Evolutionary conservation across 2,113 vertebrate genomes (phyloP).

Genomic region (Dissostichus mawsoni): DNA sequence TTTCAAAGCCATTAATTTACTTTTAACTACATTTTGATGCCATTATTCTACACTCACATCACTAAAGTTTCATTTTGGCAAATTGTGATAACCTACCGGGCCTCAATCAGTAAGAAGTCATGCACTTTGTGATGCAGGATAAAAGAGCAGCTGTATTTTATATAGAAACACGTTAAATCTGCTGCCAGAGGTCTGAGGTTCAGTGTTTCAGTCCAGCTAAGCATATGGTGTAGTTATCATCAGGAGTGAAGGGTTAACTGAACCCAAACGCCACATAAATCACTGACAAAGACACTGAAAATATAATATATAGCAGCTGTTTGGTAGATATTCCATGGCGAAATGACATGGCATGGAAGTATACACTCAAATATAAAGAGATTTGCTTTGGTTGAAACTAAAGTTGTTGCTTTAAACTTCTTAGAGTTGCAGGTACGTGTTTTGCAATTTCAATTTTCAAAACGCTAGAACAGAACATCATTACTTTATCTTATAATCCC

Average conservation of each 20-base stretch:
- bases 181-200: background rate
- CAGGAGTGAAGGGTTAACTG: constrained; percentile 2
- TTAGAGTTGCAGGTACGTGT: too few relatives aligned
- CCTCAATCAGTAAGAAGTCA: background rate
- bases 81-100: background rate
- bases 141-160: background rate
- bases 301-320: background rate
- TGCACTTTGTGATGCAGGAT: background rate
- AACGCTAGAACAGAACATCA: too few relatives aligned
- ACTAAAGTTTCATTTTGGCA: background rate
- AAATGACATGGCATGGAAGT: background rate
- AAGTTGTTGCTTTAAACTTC: too few relatives aligned
- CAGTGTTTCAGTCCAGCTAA: background rate
- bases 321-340: background rate
- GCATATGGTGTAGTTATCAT: background rate
- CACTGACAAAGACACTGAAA: background rate
- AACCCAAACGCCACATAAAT: constrained; percentile 13
- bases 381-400: background rate
- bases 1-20: too few relatives aligned
- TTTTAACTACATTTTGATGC: too few relatives aligned
- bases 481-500: too few relatives aligned
- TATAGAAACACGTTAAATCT: background rate
- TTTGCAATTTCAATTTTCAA: too few relatives aligned
- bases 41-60: too few relatives aligned
- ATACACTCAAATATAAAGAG: too few relatives aligned